Evolutionary conservation across 2,113 vertebrate species (phyloP), one percentile per base, ranked within the genome.

Genomic region (Ptilorrhoa leucosticta): DNA sequence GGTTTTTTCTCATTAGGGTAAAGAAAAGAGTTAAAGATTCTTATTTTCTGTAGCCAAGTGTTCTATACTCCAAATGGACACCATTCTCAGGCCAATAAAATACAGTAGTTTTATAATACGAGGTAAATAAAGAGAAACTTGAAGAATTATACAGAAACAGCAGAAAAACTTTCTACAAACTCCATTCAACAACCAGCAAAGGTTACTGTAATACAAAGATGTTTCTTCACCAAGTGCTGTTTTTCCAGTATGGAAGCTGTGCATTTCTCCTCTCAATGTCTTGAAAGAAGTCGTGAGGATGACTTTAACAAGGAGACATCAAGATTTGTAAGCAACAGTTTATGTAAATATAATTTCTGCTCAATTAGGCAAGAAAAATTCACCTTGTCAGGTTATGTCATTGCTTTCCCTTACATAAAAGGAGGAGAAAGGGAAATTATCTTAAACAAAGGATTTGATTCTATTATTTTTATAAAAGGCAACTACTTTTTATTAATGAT

Each of bases 71-170:
- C 19, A 65, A 50, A 51, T 5, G 7, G 37, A 48, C 31, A 48
- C 18, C 7, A 44, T 44, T 77, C 31, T 64, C 26, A 26, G 13
- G 13, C 19, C 40, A 71, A 33, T 10, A 71, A 90, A 79, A 47
- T 14, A 86, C 0, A 8, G 17, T 3, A 40, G 10, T 28, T 86
- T 61, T 31, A 30, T 22, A 81, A 48, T 1, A 31, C 0, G 2
- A 45, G 11, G 10, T 13, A 61, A 80, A 77, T 14, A 63, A 50
- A 66, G 9, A 81, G 22, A 91, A 91, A 54, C 10, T 18, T 51
- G 20, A 88, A 64, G 15, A 72, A 61, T 14, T 2, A 42, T 14
- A 54, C 4, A 35, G 5, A 44, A 56, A 39, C 2, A 89, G n/a
- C 56, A 83, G 15, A 45, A 11, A 42, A 50, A 54, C 51, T 51